A percentile compares a stretch with the other conserved stretches of the same genome.
Conservation (phyloP, 2,888 invertebrate genomes). For the Cheilosia pagana region DNA sequence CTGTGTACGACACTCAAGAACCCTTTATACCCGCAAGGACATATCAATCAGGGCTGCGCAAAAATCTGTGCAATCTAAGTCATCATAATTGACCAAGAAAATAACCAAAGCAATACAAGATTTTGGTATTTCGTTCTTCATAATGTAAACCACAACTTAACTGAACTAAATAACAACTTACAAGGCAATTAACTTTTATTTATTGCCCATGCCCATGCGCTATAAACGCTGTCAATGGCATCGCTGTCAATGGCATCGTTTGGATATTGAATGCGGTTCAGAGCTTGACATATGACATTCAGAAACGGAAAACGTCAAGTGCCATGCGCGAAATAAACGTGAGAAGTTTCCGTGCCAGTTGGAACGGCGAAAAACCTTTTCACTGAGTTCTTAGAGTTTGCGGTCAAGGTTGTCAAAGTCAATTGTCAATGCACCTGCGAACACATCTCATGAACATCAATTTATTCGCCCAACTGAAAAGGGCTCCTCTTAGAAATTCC, state of each 20-base stretch:
- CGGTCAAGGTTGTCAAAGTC: not conserved
- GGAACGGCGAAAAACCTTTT: not conserved
- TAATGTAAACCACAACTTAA: not conserved
- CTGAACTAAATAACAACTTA: not conserved
- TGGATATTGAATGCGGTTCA: not conserved
- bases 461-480: no score
- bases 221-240: not conserved
- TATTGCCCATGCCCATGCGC: not conserved
- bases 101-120: not conserved
- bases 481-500: conserved; percentile 34
- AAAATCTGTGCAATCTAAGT: not conserved
- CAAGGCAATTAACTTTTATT: not conserved
- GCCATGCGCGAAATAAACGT: not conserved
- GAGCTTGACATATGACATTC: not conserved
- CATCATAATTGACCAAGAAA: not conserved
- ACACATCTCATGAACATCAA: no score
- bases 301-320: not conserved
- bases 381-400: not conserved
- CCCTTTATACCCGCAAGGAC: not conserved
- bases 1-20: not conserved
- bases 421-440: not conserved
- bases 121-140: not conserved
- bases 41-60: not conserved
- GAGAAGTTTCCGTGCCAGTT: not conserved
- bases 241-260: not conserved